A percentile compares a stretch with the other conserved stretches of the same genome.
Conservation (phyloP, 2,113 vertebrate genomes). For the Semicossyphus pulcher region DNA sequence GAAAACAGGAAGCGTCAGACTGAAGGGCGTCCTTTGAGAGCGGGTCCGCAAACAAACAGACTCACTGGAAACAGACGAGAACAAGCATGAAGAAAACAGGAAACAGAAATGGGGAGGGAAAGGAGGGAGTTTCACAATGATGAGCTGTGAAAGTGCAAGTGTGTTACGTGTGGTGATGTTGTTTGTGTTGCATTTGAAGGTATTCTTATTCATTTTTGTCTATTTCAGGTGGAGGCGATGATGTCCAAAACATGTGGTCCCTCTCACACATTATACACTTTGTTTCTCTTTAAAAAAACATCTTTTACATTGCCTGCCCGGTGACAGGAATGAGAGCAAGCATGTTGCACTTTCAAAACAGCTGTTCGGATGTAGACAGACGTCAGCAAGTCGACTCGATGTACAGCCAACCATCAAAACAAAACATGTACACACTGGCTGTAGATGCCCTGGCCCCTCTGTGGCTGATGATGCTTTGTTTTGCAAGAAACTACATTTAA, state of each 20-base stretch:
- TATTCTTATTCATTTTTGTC: background rate
- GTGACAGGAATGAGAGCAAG: background rate
- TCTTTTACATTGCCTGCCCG: slow-evolving; percentile 21
- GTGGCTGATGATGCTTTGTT: background rate
- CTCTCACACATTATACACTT: background rate
- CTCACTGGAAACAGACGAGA: slow-evolving; percentile 55
- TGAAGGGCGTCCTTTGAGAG: slow-evolving; percentile 74
- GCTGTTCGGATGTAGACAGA: slow-evolving; percentile 17
- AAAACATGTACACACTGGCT: background rate
- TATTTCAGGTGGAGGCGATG: background rate
- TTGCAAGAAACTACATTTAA: background rate
- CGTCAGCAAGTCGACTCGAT: background rate
- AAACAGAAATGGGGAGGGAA: slow-evolving; percentile 63
- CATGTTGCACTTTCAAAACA: slow-evolving; percentile 27
- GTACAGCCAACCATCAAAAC: slow-evolving; percentile 13
- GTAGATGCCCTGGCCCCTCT: background rate
- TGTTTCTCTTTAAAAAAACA: slow-evolving; percentile 8
- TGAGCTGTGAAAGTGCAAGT: background rate
- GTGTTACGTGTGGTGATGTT: background rate
- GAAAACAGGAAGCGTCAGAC: slow-evolving; percentile 84
- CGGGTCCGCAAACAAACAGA: slow-evolving; percentile 77
- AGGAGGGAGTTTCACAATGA: slow-evolving; percentile 19
- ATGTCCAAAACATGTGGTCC: slow-evolving; percentile 28
- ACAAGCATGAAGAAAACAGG: slow-evolving; percentile 76
- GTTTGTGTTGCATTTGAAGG: slow-evolving; percentile 14